These are phyloP conservation scores for Nannospalax galili DNA, from an alignment of 2,113 vertebrate species.

Conservation along the genomic window DNA sequence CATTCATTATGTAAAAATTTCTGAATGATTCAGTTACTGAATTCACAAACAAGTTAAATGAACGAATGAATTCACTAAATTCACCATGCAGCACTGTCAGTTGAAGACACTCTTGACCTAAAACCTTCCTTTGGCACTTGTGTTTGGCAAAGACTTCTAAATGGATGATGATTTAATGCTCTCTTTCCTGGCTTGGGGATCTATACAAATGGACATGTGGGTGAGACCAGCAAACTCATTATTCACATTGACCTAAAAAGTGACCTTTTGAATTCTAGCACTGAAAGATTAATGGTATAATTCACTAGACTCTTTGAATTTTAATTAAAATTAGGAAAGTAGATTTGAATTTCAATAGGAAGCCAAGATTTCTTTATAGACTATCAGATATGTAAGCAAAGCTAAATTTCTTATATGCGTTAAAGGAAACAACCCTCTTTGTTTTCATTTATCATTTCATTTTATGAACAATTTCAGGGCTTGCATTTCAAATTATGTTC, in stretches of 20 bases:
- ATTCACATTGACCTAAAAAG: conserved; percentile 65
- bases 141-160: not conserved
- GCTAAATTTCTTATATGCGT: not conserved
- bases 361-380: conserved; percentile 9
- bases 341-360: conserved; percentile 55
- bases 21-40: not conserved
- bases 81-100: not conserved
- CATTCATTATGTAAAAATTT: not conserved
- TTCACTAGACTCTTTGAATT: conserved; percentile 66
- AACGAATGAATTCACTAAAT: not conserved
- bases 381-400: conserved; percentile 3
- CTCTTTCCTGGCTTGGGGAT: not conserved
- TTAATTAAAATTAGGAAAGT: conserved; percentile 71
- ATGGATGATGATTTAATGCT: conserved; percentile 44
- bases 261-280: conserved; percentile 55
- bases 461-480: not conserved
- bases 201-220: conserved; percentile 56
- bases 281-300: conserved; percentile 68
- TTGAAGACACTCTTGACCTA: not conserved
- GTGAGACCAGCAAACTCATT: conserved; percentile 63
- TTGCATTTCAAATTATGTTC: conserved; percentile 43
- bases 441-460: conserved; percentile 58
- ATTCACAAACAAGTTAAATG: conserved; percentile 47
- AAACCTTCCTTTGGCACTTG: not conserved
- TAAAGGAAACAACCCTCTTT: conserved; percentile 23